Percentiles rank a stretch among this genome's conserved stretches.
Evolutionary conservation across 2,888 invertebrate genomes (phyloP).

Genomic region (Leucophenga montana): DNA sequence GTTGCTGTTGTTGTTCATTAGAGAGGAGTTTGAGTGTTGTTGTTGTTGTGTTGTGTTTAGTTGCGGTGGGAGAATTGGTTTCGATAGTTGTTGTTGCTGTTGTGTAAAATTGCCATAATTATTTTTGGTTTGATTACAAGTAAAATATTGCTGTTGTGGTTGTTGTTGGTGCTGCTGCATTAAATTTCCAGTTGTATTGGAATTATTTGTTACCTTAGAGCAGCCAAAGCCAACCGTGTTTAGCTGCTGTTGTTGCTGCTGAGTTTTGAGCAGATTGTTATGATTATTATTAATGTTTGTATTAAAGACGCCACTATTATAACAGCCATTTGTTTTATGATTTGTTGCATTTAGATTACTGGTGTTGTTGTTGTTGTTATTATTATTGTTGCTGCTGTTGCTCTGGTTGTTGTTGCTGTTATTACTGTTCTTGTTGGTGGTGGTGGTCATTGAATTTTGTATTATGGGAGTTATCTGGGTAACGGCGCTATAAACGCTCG

Average conservation of each 20-base stretch:
- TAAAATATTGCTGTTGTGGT: constrained; percentile 22
- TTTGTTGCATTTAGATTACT: constrained; percentile 33
- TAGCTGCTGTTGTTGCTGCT: no score
- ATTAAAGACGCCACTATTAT: no score
- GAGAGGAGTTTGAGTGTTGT: constrained; percentile 41
- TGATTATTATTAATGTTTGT: no score
- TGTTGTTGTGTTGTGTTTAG: constrained; percentile 37
- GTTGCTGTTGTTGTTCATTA: constrained; percentile 37
- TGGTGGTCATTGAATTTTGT: constrained; percentile 48
- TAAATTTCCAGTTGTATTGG: constrained; percentile 31
- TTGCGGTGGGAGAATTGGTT: constrained; percentile 40
- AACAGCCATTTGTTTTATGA: constrained; percentile 2
- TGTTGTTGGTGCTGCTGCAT: constrained; percentile 30
- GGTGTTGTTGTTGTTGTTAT: constrained; percentile 37
- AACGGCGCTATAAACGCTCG: constrained; percentile 30
- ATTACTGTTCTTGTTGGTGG: constrained; percentile 43
- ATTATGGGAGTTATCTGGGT: constrained; percentile 48
- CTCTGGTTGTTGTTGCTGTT: no score
- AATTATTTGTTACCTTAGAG: constrained; percentile 25
- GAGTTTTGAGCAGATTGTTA: no score
- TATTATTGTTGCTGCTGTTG: constrained; percentile 45
- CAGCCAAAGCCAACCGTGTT: background rate
- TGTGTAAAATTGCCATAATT: constrained; percentile 42
- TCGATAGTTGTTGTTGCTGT: constrained; percentile 32
- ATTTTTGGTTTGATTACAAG: constrained; percentile 40